Base-by-base conservation (phyloP, 2,888 invertebrate species). In the Sesamia inferens region DNA sequence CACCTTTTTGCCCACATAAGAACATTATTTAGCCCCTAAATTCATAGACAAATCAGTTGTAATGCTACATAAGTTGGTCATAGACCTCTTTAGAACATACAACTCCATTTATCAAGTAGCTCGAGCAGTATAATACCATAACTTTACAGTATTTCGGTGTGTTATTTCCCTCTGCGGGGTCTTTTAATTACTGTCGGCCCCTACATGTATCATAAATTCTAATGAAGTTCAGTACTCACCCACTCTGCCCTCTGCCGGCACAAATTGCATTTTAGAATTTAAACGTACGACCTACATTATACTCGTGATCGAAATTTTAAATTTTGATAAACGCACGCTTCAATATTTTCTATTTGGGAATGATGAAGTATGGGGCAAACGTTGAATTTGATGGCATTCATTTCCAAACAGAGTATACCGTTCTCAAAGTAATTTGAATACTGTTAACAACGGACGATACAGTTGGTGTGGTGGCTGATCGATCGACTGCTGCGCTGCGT, bases 121-220 rank as follows among this genome's bases (percentile, higher is more conserved):
- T 78, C 78, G 81, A 84, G 71, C 78, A 75, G 82, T 85, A 86
- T 88, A 87, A 89, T 89, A 85, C 84, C 88, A 88, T 89, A 92
- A 92, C 86, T 85, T 85, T 71, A 81, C 75, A 84, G 81, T 76
- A 84, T 85, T 87, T 88, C 89, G 90, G 89, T 90, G 88, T 90
- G 90, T 91, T 92, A 92, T 92, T 89, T 92, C 91, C 91, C 94
- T 92, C 92, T 86, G 93, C 88, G 93, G 93, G 90, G 93, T 93
- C 93, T 94, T 94, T 94, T 95, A 95, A 95, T 95, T 95, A 94
- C 94, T 88, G 90, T 89, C 89, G 89, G 90, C 90, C 90, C 92
- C 90, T 88, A 89, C 91, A 93, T 93, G 93, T 93, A 92, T 94
- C 95, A 95, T 95, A 95, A 95, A 95, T 94, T 94, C 93, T 94